These are phyloP conservation scores for Bryconaethiops microstoma DNA, from an alignment of 2,797 vertebrate species.

Conservation along the genomic window DNA sequence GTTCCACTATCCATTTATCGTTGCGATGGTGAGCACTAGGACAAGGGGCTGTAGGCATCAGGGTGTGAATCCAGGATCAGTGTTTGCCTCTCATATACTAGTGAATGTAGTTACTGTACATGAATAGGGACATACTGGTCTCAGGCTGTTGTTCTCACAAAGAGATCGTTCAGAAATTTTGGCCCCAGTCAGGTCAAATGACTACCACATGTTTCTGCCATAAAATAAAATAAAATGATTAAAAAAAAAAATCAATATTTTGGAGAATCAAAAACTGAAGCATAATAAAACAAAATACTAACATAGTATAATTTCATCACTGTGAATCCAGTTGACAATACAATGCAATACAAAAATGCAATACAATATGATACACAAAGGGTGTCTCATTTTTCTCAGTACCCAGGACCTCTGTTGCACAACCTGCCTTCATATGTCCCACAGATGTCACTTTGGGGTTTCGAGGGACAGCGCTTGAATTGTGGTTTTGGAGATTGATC, in stretches of 20 bases:
- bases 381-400: slow-evolving; percentile 70
- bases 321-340: slow-evolving; percentile 88
- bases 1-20: background rate
- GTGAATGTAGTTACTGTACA: background rate
- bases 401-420: slow-evolving; percentile 76
- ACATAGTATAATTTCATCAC: slow-evolving; percentile 89
- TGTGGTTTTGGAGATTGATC: slow-evolving; percentile 8
- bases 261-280: slow-evolving; percentile 88
- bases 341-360: slow-evolving; percentile 81
- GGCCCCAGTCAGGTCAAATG: slow-evolving; percentile 35
- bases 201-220: slow-evolving; percentile 73
- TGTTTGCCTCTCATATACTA: slow-evolving; percentile 4
- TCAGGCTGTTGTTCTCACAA: background rate
- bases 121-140: background rate
- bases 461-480: too few relatives aligned
- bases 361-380: slow-evolving; percentile 76
- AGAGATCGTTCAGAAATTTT: background rate
- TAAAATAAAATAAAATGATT: slow-evolving; percentile 78
- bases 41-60: background rate
- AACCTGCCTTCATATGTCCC: slow-evolving; percentile 41
- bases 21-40: background rate
- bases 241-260: slow-evolving; percentile 82
- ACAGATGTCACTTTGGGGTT: slow-evolving; percentile 4
- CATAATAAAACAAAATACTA: slow-evolving; percentile 86
- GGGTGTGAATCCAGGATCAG: background rate